Evolutionary conservation across 2,113 vertebrate species (phyloP).

Genomic region (Alces alces): DNA sequence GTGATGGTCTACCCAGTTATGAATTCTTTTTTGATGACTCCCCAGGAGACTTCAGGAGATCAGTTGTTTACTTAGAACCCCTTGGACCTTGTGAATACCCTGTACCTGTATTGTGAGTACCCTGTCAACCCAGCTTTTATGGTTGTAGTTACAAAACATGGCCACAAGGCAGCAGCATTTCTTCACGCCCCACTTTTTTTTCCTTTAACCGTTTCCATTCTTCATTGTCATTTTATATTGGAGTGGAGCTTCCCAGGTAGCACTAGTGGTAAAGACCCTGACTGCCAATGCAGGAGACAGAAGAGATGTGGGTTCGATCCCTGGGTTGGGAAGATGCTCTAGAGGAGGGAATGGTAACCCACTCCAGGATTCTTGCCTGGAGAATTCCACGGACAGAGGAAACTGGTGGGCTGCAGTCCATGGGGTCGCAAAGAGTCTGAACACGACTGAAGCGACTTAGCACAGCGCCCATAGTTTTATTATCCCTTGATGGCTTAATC

Average conservation of each 20-base stretch:
- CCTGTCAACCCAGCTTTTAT: not conserved
- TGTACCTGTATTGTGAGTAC: not conserved
- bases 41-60: not conserved
- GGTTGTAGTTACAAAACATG: not conserved
- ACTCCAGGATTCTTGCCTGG: not conserved
- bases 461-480: not conserved
- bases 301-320: not conserved
- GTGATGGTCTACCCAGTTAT: not conserved
- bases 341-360: not conserved
- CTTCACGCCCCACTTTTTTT: not conserved
- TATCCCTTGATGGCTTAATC: not conserved
- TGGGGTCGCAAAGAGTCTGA: not conserved
- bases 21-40: not conserved
- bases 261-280: not conserved
- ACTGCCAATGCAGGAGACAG: not conserved
- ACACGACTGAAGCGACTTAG: not conserved
- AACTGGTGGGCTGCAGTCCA: not conserved
- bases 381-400: not conserved
- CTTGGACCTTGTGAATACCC: not conserved
- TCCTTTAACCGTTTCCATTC: not conserved
- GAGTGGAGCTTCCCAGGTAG: not conserved
- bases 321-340: not conserved
- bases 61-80: not conserved
- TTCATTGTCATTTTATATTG: not conserved
- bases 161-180: not conserved